These are phyloP conservation scores for Tretioscincus oriximinensis DNA, from an alignment of 2,113 vertebrate species.

Conservation along the genomic window DNA sequence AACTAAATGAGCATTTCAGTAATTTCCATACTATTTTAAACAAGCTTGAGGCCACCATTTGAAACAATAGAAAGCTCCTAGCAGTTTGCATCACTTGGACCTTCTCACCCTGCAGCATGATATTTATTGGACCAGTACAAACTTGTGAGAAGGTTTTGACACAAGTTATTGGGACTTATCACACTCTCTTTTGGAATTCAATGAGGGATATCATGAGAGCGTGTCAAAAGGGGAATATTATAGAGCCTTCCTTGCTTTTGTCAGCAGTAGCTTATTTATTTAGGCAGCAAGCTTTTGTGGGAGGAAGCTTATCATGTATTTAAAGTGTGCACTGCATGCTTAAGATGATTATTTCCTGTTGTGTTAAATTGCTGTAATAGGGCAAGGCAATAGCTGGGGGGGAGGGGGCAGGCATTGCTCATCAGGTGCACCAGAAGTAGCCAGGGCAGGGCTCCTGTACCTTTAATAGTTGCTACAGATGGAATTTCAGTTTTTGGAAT, in stretches of 20 bases:
- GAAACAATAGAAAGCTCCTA: too few relatives aligned
- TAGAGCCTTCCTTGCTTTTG: too few relatives aligned
- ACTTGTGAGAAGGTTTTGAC: background rate
- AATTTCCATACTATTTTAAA: too few relatives aligned
- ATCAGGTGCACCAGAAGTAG: too few relatives aligned
- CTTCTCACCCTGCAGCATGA: too few relatives aligned
- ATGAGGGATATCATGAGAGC: background rate
- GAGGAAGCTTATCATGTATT: background rate
- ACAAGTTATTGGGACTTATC: too few relatives aligned
- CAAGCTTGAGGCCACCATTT: too few relatives aligned
- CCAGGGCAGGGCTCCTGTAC: background rate
- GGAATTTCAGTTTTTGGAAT: background rate
- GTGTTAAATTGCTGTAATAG: background rate
- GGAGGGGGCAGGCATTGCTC: background rate
- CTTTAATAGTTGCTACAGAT: background rate
- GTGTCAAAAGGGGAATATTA: too few relatives aligned
- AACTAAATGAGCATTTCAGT: too few relatives aligned
- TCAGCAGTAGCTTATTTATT: background rate
- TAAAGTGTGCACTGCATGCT: background rate
- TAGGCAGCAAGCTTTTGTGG: background rate
- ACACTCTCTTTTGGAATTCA: background rate
- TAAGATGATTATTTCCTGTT: background rate
- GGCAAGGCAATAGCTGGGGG: background rate
- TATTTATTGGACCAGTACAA: background rate
- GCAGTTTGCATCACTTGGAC: too few relatives aligned